phyloP scores from a whole-genome alignment of 2,797 vertebrate genomes.

The Parambassis ranga region DNA sequence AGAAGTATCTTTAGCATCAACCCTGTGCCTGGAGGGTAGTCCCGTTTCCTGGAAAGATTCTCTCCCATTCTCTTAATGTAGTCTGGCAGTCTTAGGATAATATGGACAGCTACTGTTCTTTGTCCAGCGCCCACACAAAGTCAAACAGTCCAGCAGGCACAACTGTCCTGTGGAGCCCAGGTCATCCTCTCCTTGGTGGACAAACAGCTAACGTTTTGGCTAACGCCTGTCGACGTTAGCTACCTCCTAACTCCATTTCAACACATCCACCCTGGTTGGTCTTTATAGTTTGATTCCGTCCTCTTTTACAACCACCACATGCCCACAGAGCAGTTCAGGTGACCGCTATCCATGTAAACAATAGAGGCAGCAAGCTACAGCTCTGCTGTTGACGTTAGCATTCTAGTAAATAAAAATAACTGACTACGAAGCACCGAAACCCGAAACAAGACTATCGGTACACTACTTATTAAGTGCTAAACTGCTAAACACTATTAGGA shows the following conservation, averaged over 20 bases:
- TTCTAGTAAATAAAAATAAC: not conserved
- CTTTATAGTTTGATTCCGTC: not conserved
- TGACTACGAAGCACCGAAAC: not conserved
- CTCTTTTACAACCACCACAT: constrained; percentile 25
- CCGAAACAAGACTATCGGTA: fast-evolving
- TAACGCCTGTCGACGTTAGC: constrained; percentile 20
- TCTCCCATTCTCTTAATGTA: constrained; percentile 13
- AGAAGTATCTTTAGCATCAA: constrained; percentile 62
- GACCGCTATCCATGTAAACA: constrained; percentile 58
- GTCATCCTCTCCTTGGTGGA: constrained; percentile 17
- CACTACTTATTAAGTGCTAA: not conserved
- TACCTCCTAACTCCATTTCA: constrained; percentile 35
- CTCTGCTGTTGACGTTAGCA: not conserved
- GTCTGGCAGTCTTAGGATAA: constrained; percentile 7
- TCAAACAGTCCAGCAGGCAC: constrained; percentile 52
- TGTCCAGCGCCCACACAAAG: constrained; percentile 31
- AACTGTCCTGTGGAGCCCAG: constrained; percentile 27
- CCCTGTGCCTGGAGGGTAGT: not conserved
- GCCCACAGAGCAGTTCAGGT: not conserved
- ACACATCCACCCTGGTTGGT: not conserved
- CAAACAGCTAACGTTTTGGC: not conserved
- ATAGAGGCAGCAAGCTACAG: constrained; percentile 16
- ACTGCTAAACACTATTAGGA: not conserved
- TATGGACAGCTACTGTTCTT: constrained; percentile 17
- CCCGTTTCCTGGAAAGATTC: constrained; percentile 3